Conservation (phyloP, 2,888 invertebrate species). For the Lithophane semibrunnea region DNA sequence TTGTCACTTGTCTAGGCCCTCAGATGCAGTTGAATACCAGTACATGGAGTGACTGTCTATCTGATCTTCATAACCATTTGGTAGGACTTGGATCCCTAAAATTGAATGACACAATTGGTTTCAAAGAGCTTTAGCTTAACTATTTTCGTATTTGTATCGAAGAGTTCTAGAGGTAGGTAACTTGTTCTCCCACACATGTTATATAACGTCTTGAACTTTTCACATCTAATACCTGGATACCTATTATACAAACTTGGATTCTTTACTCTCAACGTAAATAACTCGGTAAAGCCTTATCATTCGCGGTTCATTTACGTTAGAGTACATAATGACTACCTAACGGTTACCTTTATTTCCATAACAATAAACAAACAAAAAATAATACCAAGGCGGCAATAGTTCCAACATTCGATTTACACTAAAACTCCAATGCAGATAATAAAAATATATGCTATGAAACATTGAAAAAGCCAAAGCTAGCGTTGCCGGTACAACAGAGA, state of each 20-base stretch:
- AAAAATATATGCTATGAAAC: conserved; percentile 61
- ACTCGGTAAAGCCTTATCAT: conserved; percentile 19
- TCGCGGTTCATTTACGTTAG: conserved; percentile 36
- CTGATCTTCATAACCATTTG: not conserved
- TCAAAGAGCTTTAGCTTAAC: not conserved
- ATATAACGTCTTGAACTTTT: not conserved
- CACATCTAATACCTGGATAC: not conserved
- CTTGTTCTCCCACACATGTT: not conserved
- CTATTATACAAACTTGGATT: not conserved
- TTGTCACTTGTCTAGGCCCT: too few relatives aligned
- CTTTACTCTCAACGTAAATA: conserved; percentile 11
- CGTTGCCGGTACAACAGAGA: conserved; percentile 50
- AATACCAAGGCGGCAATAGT: not conserved
- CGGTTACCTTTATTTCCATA: not conserved
- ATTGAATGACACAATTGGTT: not conserved
- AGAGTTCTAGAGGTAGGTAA: not conserved
- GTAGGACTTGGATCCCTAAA: not conserved
- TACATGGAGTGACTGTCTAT: not conserved
- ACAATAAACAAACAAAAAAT: not conserved
- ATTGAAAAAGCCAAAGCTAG: conserved; percentile 44
- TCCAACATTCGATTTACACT: conserved; percentile 45
- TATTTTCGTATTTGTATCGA: not conserved
- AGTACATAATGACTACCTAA: not conserved
- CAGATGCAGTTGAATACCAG: not conserved
- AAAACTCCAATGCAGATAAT: conserved; percentile 49